Percentiles rank a stretch among this genome's conserved stretches.
These are phyloP conservation scores for Columba livia DNA, from an alignment of 2,113 vertebrate species.

Conservation along the genomic window DNA sequence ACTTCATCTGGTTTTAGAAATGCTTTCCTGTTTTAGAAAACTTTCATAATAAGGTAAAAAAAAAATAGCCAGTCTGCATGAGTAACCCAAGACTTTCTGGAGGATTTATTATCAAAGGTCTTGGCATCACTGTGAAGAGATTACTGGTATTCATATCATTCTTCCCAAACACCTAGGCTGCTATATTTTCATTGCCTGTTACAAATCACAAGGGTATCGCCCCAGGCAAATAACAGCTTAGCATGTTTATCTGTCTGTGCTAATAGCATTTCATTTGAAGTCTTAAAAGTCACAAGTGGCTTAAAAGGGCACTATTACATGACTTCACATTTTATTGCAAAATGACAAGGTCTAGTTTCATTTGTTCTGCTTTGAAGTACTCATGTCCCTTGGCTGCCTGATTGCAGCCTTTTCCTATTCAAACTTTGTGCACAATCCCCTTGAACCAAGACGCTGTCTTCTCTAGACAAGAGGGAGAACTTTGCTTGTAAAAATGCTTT, in stretches of 20 bases:
- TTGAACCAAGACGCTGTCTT: constrained; percentile 45
- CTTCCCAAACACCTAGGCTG: constrained; percentile 21
- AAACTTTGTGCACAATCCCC: constrained; percentile 30
- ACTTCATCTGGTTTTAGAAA: background rate
- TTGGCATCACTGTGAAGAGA: constrained; percentile 7
- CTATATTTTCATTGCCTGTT: constrained; percentile 46
- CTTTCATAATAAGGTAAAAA: background rate
- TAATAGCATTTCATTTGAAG: constrained; percentile 77
- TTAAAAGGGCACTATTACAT: constrained; percentile 73
- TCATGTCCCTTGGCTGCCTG: constrained; percentile 33
- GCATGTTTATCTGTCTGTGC: constrained; percentile 75
- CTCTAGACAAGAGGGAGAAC: background rate
- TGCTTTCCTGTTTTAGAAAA: background rate
- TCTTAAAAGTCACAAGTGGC: constrained; percentile 76
- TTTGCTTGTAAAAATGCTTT: background rate
- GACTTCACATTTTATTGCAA: constrained; percentile 64
- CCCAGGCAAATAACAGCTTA: constrained; percentile 67
- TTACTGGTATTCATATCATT: background rate
- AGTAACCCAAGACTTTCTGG: background rate
- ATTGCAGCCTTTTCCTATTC: constrained; percentile 13
- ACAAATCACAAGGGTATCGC: constrained; percentile 57
- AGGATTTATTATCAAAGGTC: background rate
- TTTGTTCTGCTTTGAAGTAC: constrained; percentile 71
- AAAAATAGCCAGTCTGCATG: background rate
- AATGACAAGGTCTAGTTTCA: constrained; percentile 68